Conservation (phyloP, 2,113 vertebrate genomes). For the Thinocorus orbignyianus region DNA sequence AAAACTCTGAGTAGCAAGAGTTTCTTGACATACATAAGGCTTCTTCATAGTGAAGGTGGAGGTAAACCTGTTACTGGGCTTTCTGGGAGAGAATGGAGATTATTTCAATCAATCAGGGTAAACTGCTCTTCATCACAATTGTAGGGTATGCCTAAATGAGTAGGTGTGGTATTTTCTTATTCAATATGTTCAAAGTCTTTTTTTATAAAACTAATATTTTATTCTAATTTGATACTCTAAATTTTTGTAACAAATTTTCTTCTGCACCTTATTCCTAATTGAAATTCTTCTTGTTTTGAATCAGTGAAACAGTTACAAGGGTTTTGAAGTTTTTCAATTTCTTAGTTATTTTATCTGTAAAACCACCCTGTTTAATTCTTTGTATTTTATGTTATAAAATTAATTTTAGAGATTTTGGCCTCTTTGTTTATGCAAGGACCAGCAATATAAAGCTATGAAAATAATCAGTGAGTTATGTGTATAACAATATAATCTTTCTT, state of each 20-base stretch:
- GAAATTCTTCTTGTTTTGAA: not conserved
- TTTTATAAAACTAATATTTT: not conserved
- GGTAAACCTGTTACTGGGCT: not conserved
- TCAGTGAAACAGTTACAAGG: not conserved
- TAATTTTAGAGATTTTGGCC: not conserved
- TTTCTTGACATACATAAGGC: fast-evolving
- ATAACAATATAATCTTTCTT: not conserved
- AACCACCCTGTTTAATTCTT: not conserved
- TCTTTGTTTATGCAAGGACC: not conserved
- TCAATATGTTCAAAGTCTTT: not conserved
- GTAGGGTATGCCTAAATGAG: fast-evolving
- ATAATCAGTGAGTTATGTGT: not conserved
- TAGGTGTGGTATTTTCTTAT: not conserved
- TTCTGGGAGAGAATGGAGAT: not conserved
- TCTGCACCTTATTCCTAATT: not conserved
- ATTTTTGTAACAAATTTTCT: not conserved
- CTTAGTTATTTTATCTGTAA: not conserved
- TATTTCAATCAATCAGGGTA: not conserved
- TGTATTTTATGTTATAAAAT: not conserved
- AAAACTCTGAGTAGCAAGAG: fast-evolving
- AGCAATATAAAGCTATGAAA: not conserved
- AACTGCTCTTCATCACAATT: not conserved
- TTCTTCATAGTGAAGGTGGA: not conserved
- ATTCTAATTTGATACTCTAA: not conserved
- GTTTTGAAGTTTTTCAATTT: not conserved